These are phyloP conservation scores for Nettapus auritus DNA, from an alignment of 2,113 vertebrate genomes.

Conservation along the genomic window DNA sequence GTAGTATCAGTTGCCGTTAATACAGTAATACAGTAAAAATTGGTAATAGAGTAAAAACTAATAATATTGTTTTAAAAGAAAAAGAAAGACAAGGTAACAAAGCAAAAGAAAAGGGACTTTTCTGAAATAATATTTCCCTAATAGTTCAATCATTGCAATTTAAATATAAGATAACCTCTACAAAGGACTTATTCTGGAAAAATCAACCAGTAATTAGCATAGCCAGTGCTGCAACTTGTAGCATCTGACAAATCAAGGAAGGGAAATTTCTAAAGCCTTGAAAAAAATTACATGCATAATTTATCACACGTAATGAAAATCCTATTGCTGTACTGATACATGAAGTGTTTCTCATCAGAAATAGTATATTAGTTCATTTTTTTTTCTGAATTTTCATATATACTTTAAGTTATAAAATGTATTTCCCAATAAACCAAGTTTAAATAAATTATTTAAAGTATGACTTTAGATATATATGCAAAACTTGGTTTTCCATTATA, in stretches of 20 bases:
- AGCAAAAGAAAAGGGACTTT: background rate
- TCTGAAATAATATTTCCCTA: background rate
- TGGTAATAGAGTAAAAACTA: background rate
- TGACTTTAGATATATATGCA: background rate
- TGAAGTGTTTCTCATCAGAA: background rate
- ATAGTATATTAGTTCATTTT: background rate
- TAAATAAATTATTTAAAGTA: background rate
- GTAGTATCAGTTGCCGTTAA: background rate
- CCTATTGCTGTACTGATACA: background rate
- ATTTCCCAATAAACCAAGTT: background rate
- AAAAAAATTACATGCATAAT: background rate
- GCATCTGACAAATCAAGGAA: background rate
- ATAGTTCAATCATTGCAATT: background rate
- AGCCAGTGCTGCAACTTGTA: background rate
- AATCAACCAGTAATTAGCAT: background rate
- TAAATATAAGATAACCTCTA: background rate
- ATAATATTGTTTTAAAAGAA: background rate
- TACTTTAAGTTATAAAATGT: background rate
- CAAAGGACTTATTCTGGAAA: background rate
- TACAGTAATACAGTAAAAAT: background rate
- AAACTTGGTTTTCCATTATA: background rate
- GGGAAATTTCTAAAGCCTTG: background rate
- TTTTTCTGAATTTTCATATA: background rate
- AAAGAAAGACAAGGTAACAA: background rate
- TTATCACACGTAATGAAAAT: background rate